Conservation (phyloP, 2,888 invertebrate species). For the Colletes collaris region DNA sequence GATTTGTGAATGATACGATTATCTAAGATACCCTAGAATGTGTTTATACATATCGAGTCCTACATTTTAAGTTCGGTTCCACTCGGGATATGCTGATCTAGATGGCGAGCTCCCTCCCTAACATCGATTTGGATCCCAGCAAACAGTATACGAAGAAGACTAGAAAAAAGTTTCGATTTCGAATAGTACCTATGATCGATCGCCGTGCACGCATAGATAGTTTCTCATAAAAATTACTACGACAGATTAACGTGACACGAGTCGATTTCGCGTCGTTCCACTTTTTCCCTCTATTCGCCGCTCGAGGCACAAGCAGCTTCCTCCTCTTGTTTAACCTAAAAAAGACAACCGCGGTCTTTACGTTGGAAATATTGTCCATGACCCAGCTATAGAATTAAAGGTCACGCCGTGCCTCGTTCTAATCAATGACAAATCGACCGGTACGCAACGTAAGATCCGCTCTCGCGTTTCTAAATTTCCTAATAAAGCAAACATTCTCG, state of each 20-base stretch:
- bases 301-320: constrained; percentile 56
- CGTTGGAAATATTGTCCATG: constrained; percentile 3
- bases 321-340: constrained; percentile 45
- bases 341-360: constrained; percentile 43
- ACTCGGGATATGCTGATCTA: not conserved
- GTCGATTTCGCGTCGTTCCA: not conserved
- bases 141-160: constrained; percentile 53
- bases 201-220: constrained; percentile 38
- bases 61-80: not conserved
- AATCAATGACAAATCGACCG: not conserved
- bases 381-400: not conserved
- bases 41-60: not conserved
- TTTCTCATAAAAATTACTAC: constrained; percentile 56
- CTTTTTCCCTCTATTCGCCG: constrained; percentile 30
- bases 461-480: constrained; percentile 23
- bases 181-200: constrained; percentile 58
- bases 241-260: constrained; percentile 20
- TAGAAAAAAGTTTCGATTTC: constrained; percentile 52
- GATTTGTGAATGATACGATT: too few relatives aligned
- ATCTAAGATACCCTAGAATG: not conserved
- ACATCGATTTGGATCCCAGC: constrained; percentile 44
- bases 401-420: not conserved
- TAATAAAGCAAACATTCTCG: too few relatives aligned
- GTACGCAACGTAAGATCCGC: constrained; percentile 32
- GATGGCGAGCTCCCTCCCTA: too few relatives aligned